phyloP scores from a whole-genome alignment of 2,888 invertebrate species.

The Litoditis marina region DNA sequence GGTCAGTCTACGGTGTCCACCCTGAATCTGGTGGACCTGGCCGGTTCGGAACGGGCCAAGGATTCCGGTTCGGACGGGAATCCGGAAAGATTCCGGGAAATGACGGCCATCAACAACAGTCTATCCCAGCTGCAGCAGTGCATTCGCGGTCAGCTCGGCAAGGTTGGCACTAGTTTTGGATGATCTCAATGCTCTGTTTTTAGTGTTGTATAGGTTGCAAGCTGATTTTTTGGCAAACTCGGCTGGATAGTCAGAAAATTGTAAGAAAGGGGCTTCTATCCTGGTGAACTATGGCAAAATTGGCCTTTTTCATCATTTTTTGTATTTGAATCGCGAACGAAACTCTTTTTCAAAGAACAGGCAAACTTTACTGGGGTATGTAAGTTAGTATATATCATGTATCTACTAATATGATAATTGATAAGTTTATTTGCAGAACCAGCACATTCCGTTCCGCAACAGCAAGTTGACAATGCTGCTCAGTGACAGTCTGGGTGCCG shows the following conservation, averaged over 20 bases:
- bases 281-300: too few species aligned
- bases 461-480: constrained; percentile 83
- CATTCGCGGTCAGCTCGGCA: constrained; percentile 62
- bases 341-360: too few species aligned
- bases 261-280: not conserved
- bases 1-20: constrained; percentile 72
- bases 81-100: constrained; percentile 76
- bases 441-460: constrained; percentile 83
- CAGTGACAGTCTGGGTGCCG: constrained; percentile 79
- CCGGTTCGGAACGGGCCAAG: constrained; percentile 95
- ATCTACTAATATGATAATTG: not conserved
- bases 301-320: too few species aligned
- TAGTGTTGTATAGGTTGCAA: too few species aligned
- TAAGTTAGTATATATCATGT: not conserved
- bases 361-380: too few species aligned
- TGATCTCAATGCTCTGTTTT: too few species aligned
- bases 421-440: constrained; percentile 68
- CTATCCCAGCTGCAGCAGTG: constrained; percentile 49
- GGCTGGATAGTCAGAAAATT: not conserved
- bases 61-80: constrained; percentile 87
- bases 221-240: too few species aligned
- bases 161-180: constrained; percentile 38
- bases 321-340: not conserved
- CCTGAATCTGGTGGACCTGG: constrained; percentile 89
- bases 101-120: constrained; percentile 77